phyloP scores from a whole-genome alignment of 92 coral and sea anemone species.

The Epizoanthus illoricatus region DNA sequence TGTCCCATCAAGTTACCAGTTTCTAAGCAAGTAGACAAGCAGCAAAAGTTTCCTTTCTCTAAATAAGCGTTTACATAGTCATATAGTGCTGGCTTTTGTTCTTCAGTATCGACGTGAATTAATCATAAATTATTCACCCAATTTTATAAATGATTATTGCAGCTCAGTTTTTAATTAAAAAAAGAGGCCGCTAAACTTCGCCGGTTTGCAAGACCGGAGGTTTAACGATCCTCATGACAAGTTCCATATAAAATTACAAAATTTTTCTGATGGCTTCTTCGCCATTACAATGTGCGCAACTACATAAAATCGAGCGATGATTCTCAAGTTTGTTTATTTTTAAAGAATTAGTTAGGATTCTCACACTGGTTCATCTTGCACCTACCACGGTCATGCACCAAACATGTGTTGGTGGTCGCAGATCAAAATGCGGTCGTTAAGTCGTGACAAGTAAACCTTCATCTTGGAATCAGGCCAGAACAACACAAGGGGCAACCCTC shows the following conservation, averaged over 20 bases:
- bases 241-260: slow-evolving; percentile 1
- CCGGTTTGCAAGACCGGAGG: slow-evolving; percentile 1
- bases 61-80: no score
- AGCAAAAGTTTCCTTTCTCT: background rate
- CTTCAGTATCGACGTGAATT: slow-evolving; percentile 4
- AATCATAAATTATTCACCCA: slow-evolving; percentile 25
- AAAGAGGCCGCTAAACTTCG: background rate
- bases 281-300: background rate
- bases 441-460: background rate
- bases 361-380: slow-evolving; percentile 1
- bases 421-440: background rate
- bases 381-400: background rate
- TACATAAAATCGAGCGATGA: no score
- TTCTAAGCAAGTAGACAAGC: background rate
- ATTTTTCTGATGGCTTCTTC: slow-evolving; percentile 14
- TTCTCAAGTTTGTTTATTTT: slow-evolving; percentile 21
- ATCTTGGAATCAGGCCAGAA: slow-evolving; percentile 13
- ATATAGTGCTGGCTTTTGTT: no score
- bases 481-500: slow-evolving; percentile 18
- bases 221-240: background rate
- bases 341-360: background rate
- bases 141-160: slow-evolving; percentile 34
- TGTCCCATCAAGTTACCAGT: background rate
- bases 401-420: slow-evolving; percentile 17
- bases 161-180: slow-evolving; percentile 32